Base-by-base conservation (phyloP, 2,797 vertebrate genomes). In the Echeneis naucrates region DNA sequence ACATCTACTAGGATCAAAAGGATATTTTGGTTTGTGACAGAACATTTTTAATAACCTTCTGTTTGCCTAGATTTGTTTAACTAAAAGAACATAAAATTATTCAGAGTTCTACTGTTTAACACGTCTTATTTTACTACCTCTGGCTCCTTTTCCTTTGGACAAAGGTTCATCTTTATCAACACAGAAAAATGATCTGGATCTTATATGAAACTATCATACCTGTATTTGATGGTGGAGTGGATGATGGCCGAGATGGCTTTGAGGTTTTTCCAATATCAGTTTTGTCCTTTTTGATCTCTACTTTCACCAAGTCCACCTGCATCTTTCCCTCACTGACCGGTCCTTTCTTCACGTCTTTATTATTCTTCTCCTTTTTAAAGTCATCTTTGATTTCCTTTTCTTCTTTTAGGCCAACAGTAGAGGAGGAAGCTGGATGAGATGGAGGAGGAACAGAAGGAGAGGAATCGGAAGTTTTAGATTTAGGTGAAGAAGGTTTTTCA, bases 201-300 rank as follows among this genome's bases (percentile, higher is more conserved):
- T 26, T n/a, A 19, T 35, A 40, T 6, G 17, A 27, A 1, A 35
- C 48, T 50, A 14, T 64, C 77, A 54, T 91, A 94, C 93, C 93
- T 92, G 87, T 63, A 24, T 86, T 82, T 58, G 81, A 88, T 10
- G 92, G 88, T 56, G 92, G 91, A 44, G 90, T 92, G 27, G 90
- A 93, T n/a, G 91, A 89, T 19, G 91, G 89, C 14, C 89, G 82
- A 52, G 77, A 77, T 26, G 45, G 77, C 58, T 89, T 89, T 37
- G 78, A 48, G 2, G 65, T 57, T 59, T 76, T 48, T 59, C 24
- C 62, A 24, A 26, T 51, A 27, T 82, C 75, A 9, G 26, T 48
- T 77, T 88, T 88, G 30, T 88, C 82, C 64, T 80, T 87, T 86
- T 90, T 91, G 40, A 65, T 4, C 21, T 92, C 79, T 21, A 67